Base-by-base conservation (phyloP, 2,888 invertebrate species). In the Teleogryllus oceanicus region DNA sequence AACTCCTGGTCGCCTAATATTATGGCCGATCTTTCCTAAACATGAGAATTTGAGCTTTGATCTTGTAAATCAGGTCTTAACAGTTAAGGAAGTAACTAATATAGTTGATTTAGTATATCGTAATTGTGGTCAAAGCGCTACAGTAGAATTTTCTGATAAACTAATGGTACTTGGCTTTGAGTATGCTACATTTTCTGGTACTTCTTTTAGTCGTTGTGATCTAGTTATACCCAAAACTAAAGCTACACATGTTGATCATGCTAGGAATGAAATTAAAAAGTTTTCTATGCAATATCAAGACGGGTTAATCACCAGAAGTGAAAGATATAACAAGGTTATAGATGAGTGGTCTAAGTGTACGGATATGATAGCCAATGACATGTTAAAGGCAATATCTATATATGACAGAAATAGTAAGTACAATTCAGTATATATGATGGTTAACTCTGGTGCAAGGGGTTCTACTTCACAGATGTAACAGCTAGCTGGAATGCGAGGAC, bases 361-460 rank as follows among this genome's bases (percentile, higher is more conserved):
- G 11, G 50, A 49, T 12, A 13, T 11, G 12, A 49, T 49, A 12
- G 50, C 49, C 24, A 77, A 77, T 12, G 77, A 77, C 11, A 49
- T 75, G 75, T 13, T 75, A n/a, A 75, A 75, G 21, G 75, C 11
- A n/a, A 75, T 75, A 11, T 75, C 62, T 62, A 16, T 62, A 16
- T 62, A 62, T 62, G 62, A 62, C 16, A 16, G 16, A 62, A 62
- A 62, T 62, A 62, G 62, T 62, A 62, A 62, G 62, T 76, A 20
- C 51, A 78, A 78, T 74, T 51, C 78, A 10, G 49, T 78, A 74
- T 74, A 11, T 74, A 78, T 78, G 78, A 78, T 78, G 78, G 37
- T 20, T 50, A 50, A 74, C 51, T 78, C 78, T n/a, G 78, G 78
- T 21, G 78, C 62, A 24, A 20, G 78, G n/a, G 78, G 78, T 74